Base-by-base conservation (phyloP, 1,140 invertebrate genomes). In the Pollicipes pollicipes region DNA sequence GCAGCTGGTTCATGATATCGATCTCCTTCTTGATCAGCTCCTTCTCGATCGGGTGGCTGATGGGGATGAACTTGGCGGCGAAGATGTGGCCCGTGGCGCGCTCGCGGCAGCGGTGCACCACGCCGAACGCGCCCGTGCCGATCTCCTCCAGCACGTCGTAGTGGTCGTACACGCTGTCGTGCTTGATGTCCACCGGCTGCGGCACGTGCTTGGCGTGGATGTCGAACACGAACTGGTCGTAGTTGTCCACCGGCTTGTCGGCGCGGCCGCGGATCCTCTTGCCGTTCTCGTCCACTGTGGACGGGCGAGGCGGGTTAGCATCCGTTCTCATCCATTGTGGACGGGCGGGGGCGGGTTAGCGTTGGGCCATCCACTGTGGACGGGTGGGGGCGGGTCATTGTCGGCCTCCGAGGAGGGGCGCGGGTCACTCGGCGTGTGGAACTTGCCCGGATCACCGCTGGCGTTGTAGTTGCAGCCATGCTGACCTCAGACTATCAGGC, bases 81-180 rank as follows among this genome's bases (percentile, higher is more conserved):
- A 97, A 99, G 68, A 93, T 93, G 77, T 96, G 93, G 26, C 96
- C 96, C 68, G 95, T 97, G 31, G 91, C 86, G 73, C 93, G 87
- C 81, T 99, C 97, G 29, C 95, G 86, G 78, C 95, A 98, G 32
- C 97, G 85, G 78, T 99, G 97, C 0, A 99, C 97, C 31, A 98
- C 96, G 70, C 97, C 97, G 80, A 99, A 99, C 6, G 97, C 96
- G 68, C 97, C 97, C 74, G 92, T 95, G 76, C 97, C 97, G 76
- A 99, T 95, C 85, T 99, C 97, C 82, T 99, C 97, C 27, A 98
- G 83, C 73, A 99, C 98, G 77, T 99, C 97, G 79, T 99, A 99
- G 77, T 90, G 90, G 78, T 99, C 96, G 78, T 98, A 97, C 0
- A 99, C 93, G 72, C 91, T 97, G 66, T 75, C 73, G 70, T 88